Evolutionary conservation across 2,888 invertebrate species (phyloP).

Genomic region (Abrostola triplasia): DNA sequence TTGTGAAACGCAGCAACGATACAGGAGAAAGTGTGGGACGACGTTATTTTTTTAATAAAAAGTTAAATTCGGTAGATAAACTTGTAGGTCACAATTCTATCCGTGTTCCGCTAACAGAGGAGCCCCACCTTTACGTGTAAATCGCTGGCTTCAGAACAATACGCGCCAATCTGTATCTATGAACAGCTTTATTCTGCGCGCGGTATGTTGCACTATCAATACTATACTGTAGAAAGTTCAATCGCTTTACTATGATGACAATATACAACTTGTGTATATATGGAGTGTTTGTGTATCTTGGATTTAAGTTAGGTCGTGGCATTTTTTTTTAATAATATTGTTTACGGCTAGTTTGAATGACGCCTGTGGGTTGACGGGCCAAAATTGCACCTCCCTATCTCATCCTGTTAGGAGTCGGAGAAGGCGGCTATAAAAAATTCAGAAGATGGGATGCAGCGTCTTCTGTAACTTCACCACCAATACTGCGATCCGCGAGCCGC

Average conservation of each 20-base stretch:
- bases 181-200: slow-evolving; percentile 37
- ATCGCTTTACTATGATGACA: background rate
- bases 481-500: too few relatives aligned
- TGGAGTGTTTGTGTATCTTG: background rate
- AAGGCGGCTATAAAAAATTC: too few relatives aligned
- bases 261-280: background rate
- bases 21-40: too few relatives aligned
- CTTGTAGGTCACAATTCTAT: background rate
- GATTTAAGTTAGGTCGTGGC: background rate
- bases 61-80: background rate
- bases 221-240: slow-evolving; percentile 8
- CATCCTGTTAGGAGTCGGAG: too few relatives aligned
- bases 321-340: background rate
- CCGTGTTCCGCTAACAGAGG: slow-evolving; percentile 21
- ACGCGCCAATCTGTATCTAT: slow-evolving; percentile 27
- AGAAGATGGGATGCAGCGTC: too few relatives aligned
- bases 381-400: too few relatives aligned
- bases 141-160: slow-evolving; percentile 23
- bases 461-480: too few relatives aligned
- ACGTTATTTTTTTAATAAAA: too few relatives aligned
- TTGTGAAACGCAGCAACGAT: too few relatives aligned
- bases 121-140: slow-evolving; percentile 27
- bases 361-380: too few relatives aligned
- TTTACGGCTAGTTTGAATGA: too few relatives aligned
- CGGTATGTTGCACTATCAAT: slow-evolving; percentile 15